These are phyloP conservation scores for Agrotis ipsilon DNA, from an alignment of 2,888 invertebrate species.

Conservation along the genomic window DNA sequence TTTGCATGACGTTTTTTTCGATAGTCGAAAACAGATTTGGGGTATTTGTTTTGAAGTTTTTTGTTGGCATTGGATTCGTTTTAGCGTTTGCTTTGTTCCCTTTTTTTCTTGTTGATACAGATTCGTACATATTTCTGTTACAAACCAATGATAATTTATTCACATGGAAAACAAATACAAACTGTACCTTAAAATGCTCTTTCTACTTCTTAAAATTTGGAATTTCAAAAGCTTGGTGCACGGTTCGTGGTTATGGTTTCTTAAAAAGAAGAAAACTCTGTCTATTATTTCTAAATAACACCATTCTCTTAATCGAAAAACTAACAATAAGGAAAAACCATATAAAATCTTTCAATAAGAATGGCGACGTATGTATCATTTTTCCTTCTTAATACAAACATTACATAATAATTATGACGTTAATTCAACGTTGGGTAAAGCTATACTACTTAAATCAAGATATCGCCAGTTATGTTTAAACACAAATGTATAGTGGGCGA, in stretches of 20 bases:
- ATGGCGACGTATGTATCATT: slow-evolving; percentile 80
- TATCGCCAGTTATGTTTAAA: too few species aligned
- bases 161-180: not conserved
- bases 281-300: not conserved
- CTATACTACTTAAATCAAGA: too few species aligned
- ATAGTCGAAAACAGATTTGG: slow-evolving; percentile 82
- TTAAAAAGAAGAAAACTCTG: not conserved
- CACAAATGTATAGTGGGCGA: too few species aligned
- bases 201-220: not conserved
- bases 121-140: not conserved
- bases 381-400: slow-evolving; percentile 74
- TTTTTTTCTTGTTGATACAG: not conserved
- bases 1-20: slow-evolving; percentile 67
- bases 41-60: slow-evolving; percentile 54
- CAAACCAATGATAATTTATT: not conserved
- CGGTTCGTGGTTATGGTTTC: not conserved
- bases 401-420: too few species aligned
- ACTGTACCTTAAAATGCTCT: not conserved
- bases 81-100: slow-evolving; percentile 1
- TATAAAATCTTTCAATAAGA: slow-evolving; percentile 64
- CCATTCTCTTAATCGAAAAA: slow-evolving; percentile 14
- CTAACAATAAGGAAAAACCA: slow-evolving; percentile 48
- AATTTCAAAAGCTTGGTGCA: not conserved
- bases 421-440: too few species aligned
- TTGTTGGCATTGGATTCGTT: slow-evolving; percentile 34